Percentiles rank a stretch among this genome's conserved stretches.
phyloP scores from a whole-genome alignment of 2,888 invertebrate genomes.

The Temnothorax rugatulus region DNA sequence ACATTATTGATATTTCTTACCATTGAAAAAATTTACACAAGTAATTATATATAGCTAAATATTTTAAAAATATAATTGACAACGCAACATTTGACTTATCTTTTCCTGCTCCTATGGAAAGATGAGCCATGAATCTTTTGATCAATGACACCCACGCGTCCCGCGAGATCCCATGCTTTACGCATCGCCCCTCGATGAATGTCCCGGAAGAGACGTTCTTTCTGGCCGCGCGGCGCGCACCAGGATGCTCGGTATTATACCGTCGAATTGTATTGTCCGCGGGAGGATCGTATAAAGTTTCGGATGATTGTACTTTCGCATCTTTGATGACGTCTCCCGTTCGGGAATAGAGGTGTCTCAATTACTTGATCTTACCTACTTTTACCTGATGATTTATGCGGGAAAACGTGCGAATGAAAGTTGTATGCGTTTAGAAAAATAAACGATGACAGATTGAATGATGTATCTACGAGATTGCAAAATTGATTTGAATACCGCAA shows the following conservation, averaged over 20 bases:
- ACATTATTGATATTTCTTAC: background rate
- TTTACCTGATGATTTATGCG: slow-evolving; percentile 72
- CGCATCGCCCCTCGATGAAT: slow-evolving; percentile 64
- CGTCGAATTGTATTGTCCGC: slow-evolving; percentile 70
- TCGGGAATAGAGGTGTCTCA: slow-evolving; percentile 78
- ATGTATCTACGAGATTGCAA: background rate
- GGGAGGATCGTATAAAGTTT: slow-evolving; percentile 75
- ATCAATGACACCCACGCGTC: slow-evolving; percentile 64
- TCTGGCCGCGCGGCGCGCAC: slow-evolving; percentile 61
- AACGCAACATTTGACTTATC: slow-evolving; percentile 21
- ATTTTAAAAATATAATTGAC: background rate
- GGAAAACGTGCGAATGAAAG: slow-evolving; percentile 50
- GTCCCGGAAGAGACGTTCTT: slow-evolving; percentile 73
- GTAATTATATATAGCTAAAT: background rate
- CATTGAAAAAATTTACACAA: background rate
- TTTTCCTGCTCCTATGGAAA: slow-evolving; percentile 23
- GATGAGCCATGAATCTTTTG: slow-evolving; percentile 47
- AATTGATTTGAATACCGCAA: background rate
- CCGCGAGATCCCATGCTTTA: slow-evolving; percentile 71
- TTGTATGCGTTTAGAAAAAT: background rate
- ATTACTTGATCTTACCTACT: slow-evolving; percentile 78
- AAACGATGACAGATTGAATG: slow-evolving; percentile 27
- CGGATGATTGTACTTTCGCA: slow-evolving; percentile 68
- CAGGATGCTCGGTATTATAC: slow-evolving; percentile 71
- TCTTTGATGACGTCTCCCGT: slow-evolving; percentile 68